Base-by-base conservation (phyloP, 2,888 invertebrate genomes). In the Sarcophaga subvicina region DNA sequence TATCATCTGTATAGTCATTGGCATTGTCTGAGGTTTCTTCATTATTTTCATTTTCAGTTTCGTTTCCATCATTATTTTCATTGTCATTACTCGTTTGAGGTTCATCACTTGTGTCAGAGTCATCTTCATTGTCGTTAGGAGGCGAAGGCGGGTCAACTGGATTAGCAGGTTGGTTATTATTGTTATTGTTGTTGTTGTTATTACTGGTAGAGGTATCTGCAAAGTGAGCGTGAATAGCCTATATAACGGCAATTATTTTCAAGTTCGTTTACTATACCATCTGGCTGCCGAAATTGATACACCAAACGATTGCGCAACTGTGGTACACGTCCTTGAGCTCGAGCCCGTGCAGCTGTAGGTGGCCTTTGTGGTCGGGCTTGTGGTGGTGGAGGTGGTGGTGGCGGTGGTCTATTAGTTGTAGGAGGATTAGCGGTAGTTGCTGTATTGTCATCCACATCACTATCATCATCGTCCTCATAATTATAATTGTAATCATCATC, bases 181-280 rank as follows among this genome's bases (percentile, higher is more conserved):
- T 80, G 49, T 66, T 45, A 47, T 80, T 64, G 66, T 54, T 64
- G 67, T 72, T 67, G 25, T 27, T 64, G 67, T 72, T 67, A n/a
- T 27, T 87, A 89, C 89, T 90, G 91, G 89, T 91, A 90, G 87
- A 92, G 89, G 86, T 91, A 92, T 91, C 92, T 92, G 91, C 92
- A 92, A 92, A 92, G 91, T 90, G 92, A 92, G 89, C 90, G 92
- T 89, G 92, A 91, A 90, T 91, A 92, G 90, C 92, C 92, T 90
- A 91, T 92, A 90, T 91, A 91, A 88, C 90, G 92, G 88, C 92
- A 92, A 90, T 91, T 92, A 92, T 90, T 90, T 90, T 92, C 89
- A 89, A 92, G 92, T 88, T 90, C 89, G 60, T 90, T 89, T 90
- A 92, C 91, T 90, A 91, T 92, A 92, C 92, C 92, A 89, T 90